These are phyloP conservation scores for Arbacia lixula DNA, from an alignment of 53 echinoderm and acorn worm genomes.

Conservation along the genomic window DNA sequence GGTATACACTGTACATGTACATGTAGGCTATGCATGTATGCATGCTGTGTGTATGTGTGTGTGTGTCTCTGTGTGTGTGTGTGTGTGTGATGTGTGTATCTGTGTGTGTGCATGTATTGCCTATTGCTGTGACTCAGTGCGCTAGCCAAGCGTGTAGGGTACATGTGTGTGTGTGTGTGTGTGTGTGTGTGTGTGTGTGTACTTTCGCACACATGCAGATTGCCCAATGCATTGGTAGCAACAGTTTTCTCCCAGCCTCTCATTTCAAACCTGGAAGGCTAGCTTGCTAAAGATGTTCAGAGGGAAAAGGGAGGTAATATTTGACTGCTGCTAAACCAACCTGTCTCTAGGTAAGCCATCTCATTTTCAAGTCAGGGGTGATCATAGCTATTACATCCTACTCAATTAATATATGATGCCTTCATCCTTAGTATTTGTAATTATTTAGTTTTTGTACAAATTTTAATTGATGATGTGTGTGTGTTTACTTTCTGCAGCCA, in stretches of 20 bases:
- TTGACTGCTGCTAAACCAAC: constrained; percentile 11
- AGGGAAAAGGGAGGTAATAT: constrained; percentile 11
- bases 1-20: constrained; percentile 4
- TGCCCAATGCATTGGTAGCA: constrained; percentile 35
- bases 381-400: neutral
- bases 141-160: neutral
- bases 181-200: constrained; percentile 30
- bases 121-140: no score
- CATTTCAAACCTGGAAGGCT: constrained; percentile 38
- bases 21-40: constrained; percentile 7
- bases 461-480: neutral
- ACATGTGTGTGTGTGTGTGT: constrained; percentile 23
- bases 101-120: no score
- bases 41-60: constrained; percentile 22
- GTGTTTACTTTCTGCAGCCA: neutral
- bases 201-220: no score
- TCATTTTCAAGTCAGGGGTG: neutral
- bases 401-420: no score
- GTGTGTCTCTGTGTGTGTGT: no score
- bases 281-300: constrained; percentile 32
- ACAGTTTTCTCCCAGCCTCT: constrained; percentile 19
- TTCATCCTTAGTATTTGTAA: no score
- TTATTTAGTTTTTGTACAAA: neutral
- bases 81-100: no score
- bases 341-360: constrained; percentile 24